Evolutionary conservation across 2,113 vertebrate species (phyloP).

Genomic region (Nycticorax nycticorax): DNA sequence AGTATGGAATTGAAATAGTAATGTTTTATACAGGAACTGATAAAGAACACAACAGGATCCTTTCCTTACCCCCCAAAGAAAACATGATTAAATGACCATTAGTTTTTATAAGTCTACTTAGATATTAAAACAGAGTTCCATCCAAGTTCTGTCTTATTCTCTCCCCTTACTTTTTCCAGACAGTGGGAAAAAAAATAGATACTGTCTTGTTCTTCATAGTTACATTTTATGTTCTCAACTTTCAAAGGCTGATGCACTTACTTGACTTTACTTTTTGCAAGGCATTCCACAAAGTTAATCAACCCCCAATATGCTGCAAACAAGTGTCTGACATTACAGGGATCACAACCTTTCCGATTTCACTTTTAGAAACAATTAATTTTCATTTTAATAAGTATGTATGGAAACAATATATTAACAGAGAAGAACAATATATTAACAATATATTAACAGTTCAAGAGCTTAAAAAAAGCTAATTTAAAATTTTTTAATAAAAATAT

Average conservation of each 20-base stretch:
- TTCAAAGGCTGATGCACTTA: not conserved
- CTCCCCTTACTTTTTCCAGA: not conserved
- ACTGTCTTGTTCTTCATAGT: not conserved
- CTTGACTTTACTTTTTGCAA: not conserved
- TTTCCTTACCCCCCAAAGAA: fast-evolving
- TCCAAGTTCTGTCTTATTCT: not conserved
- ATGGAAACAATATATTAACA: not conserved
- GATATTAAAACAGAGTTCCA: not conserved
- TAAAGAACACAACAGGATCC: not conserved
- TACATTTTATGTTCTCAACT: not conserved
- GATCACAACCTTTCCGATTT: not conserved
- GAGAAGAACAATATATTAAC: not conserved
- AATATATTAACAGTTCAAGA: not conserved
- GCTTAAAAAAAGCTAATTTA: not conserved
- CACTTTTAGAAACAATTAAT: not conserved
- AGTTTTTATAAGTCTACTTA: not conserved
- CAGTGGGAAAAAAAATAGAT: not conserved
- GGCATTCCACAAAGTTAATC: not conserved
- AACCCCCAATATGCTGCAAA: not conserved
- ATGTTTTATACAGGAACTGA: not conserved
- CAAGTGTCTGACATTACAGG: not conserved
- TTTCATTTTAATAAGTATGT: not conserved
- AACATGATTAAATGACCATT: not conserved
- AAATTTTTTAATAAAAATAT: not conserved
- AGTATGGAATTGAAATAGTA: not conserved